Conservation (phyloP, 2,113 vertebrate genomes). For the Semnornis frantzii region DNA sequence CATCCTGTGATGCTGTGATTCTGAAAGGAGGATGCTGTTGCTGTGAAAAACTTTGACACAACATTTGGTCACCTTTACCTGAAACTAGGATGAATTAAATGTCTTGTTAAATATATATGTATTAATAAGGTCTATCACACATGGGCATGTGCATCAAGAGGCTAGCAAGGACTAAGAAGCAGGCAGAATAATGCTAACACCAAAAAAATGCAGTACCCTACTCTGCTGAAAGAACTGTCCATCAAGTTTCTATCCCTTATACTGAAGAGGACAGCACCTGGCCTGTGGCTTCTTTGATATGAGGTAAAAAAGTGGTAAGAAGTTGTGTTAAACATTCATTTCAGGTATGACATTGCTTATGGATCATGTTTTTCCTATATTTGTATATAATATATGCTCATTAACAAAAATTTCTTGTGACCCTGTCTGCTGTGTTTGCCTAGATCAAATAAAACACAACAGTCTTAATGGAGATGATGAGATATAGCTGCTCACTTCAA, state of each 20-base stretch:
- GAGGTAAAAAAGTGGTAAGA: neutral
- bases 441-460: neutral
- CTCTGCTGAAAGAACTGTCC: neutral
- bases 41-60: neutral
- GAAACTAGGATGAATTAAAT: neutral
- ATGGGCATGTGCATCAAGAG: neutral
- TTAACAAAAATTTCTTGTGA: neutral
- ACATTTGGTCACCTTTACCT: neutral
- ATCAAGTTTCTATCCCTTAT: neutral
- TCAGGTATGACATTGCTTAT: neutral
- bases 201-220: neutral
- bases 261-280: neutral
- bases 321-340: neutral
- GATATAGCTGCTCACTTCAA: neutral
- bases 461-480: neutral
- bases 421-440: neutral
- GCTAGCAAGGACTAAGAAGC: neutral
- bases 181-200: neutral
- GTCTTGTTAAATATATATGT: neutral
- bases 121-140: neutral
- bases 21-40: neutral
- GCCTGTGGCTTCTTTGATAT: neutral
- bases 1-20: neutral
- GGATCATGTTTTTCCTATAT: neutral
- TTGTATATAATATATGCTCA: neutral